A percentile compares a stretch with the other conserved stretches of the same genome.
phyloP scores from a whole-genome alignment of 2,797 vertebrate genomes.

The Mus spretus region DNA sequence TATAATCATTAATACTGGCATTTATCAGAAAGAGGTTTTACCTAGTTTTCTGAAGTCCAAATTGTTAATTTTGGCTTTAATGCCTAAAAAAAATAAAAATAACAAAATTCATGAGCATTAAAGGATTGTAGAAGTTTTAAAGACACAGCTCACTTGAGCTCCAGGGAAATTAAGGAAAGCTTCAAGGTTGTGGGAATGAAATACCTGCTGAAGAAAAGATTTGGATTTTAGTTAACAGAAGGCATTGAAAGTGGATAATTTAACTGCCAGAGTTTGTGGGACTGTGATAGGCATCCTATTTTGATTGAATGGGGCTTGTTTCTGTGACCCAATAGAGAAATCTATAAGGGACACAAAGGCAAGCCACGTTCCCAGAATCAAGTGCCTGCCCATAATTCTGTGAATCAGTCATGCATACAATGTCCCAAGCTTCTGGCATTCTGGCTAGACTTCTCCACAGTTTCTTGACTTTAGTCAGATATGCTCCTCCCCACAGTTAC shows the following conservation, averaged over 20 bases:
- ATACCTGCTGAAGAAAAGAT: not conserved
- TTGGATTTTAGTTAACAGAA: not conserved
- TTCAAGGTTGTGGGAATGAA: not conserved
- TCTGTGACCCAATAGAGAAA: too few relatives aligned
- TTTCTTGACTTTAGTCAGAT: too few relatives aligned
- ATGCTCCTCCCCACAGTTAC: too few relatives aligned
- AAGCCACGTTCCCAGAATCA: too few relatives aligned
- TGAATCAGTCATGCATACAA: too few relatives aligned
- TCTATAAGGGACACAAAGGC: too few relatives aligned
- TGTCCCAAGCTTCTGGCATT: too few relatives aligned
- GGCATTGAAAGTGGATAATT: not conserved
- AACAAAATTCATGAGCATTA: not conserved
- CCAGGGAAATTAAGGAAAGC: not conserved
- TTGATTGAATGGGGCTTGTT: too few relatives aligned
- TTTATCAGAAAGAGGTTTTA: not conserved
- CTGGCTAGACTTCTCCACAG: too few relatives aligned
- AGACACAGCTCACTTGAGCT: not conserved
- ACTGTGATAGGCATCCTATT: too few relatives aligned
- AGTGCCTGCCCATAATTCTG: too few relatives aligned
- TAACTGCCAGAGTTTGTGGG: not conserved
- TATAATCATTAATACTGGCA: not conserved
- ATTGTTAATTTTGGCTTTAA: not conserved
- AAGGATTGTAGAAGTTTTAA: not conserved
- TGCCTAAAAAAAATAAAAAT: slow-evolving; percentile 15
- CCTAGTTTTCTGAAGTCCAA: not conserved